Percentiles rank a stretch among this genome's conserved stretches.
phyloP scores from a whole-genome alignment of 2,113 vertebrate species.

The Collichthys lucidus region DNA sequence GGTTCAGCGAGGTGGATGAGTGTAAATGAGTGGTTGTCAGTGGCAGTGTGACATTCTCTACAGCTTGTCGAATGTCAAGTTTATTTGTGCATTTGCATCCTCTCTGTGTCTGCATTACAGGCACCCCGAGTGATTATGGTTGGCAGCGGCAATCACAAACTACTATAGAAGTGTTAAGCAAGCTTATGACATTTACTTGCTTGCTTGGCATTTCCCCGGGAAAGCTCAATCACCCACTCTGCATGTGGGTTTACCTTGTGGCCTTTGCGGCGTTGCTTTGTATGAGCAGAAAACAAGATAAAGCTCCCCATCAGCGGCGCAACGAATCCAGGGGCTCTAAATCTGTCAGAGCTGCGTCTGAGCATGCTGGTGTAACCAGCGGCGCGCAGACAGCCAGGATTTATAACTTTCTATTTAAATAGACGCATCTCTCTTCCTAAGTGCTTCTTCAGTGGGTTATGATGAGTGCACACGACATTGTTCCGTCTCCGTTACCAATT shows the following conservation, averaged over 20 bases:
- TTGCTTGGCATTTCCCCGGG: conserved; percentile 19
- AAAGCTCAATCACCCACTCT: conserved; percentile 31
- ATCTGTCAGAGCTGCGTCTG: conserved; percentile 44
- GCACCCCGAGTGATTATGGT: neutral
- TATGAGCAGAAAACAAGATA: conserved; percentile 45
- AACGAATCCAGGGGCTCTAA: conserved; percentile 42
- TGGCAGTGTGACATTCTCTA: neutral
- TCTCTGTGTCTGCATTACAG: neutral
- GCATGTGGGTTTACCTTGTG: conserved; percentile 47
- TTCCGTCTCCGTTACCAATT: neutral
- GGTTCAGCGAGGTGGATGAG: neutral
- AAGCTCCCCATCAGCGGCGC: conserved; percentile 27
- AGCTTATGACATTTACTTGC: neutral
- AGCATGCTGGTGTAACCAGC: conserved; percentile 25
- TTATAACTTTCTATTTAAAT: conserved; percentile 42
- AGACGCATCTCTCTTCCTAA: conserved; percentile 27
- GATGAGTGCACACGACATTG: neutral
- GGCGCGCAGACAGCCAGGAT: conserved; percentile 30
- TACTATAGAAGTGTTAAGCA: neutral
- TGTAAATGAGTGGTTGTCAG: conserved; percentile 33
- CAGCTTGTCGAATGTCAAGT: neutral
- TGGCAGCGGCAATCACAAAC: neutral
- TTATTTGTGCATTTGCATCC: neutral
- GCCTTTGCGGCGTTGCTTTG: conserved; percentile 27
- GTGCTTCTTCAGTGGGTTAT: conserved; percentile 21